Percentiles rank a stretch among this genome's conserved stretches.
Evolutionary conservation across 2,888 invertebrate genomes (phyloP).

Genomic region (Amiota mariae): DNA sequence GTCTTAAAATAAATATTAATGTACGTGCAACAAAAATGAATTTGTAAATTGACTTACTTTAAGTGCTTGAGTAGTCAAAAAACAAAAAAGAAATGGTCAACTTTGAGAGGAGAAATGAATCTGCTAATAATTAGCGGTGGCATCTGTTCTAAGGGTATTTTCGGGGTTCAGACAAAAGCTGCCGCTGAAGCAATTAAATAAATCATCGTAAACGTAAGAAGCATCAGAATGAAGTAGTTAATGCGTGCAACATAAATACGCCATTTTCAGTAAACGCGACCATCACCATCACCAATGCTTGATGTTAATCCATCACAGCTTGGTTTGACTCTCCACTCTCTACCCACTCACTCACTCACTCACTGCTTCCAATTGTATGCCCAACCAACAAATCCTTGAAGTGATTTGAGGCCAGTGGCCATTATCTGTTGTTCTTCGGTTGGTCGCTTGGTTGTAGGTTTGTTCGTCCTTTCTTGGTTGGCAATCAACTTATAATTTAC

Average conservation of each 20-base stretch:
- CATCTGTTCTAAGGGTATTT: too few species aligned
- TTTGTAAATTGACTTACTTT: not conserved
- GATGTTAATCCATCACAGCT: constrained; percentile 23
- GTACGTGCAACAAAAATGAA: constrained; percentile 30
- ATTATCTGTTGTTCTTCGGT: constrained; percentile 2
- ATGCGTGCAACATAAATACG: constrained; percentile 41
- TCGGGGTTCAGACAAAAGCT: too few species aligned
- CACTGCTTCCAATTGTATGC: not conserved
- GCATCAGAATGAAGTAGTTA: constrained; percentile 15
- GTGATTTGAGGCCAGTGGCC: constrained; percentile 10
- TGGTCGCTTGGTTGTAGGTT: not conserved
- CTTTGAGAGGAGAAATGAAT: too few species aligned
- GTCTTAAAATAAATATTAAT: constrained; percentile 31
- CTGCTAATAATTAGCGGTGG: too few species aligned
- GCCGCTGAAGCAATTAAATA: constrained; percentile 35
- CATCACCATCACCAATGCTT: not conserved
- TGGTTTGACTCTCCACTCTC: not conserved
- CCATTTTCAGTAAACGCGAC: constrained; percentile 32
- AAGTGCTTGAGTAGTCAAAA: too few species aligned
- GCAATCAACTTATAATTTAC: constrained; percentile 25
- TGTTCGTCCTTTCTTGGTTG: not conserved
- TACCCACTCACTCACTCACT: not conserved
- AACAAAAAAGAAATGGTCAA: too few species aligned
- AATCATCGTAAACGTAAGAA: not conserved
- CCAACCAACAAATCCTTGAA: not conserved